A percentile compares a stretch with the other conserved stretches of the same genome.
Evolutionary conservation across 2,888 invertebrate species (phyloP).

Genomic region (Mythimna ferrago): DNA sequence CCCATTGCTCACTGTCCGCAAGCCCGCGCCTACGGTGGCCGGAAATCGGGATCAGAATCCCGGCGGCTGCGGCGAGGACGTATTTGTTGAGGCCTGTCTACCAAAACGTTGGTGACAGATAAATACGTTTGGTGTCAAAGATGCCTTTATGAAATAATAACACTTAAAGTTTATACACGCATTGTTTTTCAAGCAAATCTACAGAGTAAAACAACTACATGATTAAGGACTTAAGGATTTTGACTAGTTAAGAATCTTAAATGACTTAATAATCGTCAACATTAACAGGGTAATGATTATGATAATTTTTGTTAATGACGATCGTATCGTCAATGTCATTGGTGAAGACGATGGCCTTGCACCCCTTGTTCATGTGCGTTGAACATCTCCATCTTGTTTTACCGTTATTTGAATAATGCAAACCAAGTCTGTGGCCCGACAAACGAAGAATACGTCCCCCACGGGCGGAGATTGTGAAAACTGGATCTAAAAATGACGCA

Average conservation of each 20-base stretch:
- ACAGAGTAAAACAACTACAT: not conserved
- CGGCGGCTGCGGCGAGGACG: too few species aligned
- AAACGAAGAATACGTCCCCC: not conserved
- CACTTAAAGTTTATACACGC: not conserved
- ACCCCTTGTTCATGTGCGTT: not conserved
- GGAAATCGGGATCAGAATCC: too few species aligned
- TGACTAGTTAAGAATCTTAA: not conserved
- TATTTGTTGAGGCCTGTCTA: too few species aligned
- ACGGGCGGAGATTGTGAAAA: not conserved
- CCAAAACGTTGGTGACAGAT: too few species aligned
- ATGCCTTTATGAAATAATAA: not conserved
- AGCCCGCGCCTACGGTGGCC: too few species aligned
- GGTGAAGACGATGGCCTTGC: not conserved
- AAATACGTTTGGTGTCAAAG: too few species aligned
- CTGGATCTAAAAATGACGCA: not conserved
- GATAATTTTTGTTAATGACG: not conserved
- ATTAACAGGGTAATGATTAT: not conserved
- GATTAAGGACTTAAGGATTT: not conserved
- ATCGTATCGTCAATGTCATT: not conserved
- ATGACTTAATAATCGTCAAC: not conserved
- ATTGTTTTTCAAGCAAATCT: not conserved
- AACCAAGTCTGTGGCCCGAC: not conserved
- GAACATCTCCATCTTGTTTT: slow-evolving; percentile 9
- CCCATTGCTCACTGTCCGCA: too few species aligned
- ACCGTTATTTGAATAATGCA: slow-evolving; percentile 1